These are phyloP conservation scores for Mustelus asterias DNA, from an alignment of 2,113 vertebrate species.

Conservation along the genomic window DNA sequence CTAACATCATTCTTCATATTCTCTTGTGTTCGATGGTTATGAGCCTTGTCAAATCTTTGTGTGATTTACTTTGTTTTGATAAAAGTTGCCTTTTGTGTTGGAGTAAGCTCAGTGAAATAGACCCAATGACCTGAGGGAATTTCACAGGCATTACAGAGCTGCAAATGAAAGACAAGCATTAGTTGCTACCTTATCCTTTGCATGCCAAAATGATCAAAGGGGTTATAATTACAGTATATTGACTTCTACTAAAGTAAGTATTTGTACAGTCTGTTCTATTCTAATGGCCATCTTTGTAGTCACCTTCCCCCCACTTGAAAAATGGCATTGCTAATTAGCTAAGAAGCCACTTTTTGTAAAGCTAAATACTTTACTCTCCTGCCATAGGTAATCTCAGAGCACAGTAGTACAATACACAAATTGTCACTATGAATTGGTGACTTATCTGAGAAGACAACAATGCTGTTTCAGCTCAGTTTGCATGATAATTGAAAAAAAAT, in stretches of 20 bases:
- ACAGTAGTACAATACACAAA: not conserved
- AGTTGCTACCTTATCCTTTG: slow-evolving; percentile 27
- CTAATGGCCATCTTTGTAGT: not conserved
- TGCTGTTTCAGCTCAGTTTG: not conserved
- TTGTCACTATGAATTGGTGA: not conserved
- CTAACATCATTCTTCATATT: not conserved
- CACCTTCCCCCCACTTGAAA: not conserved
- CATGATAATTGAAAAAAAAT: not conserved
- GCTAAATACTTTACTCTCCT: not conserved
- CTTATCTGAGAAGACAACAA: not conserved
- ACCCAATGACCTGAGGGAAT: slow-evolving; percentile 8
- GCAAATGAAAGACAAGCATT: slow-evolving; percentile 15
- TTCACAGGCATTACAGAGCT: slow-evolving; percentile 24
- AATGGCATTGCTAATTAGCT: slow-evolving; percentile 19
- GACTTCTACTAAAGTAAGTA: not conserved
- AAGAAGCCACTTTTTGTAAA: not conserved
- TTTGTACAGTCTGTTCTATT: slow-evolving; percentile 15
- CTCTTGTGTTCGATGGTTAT: not conserved
- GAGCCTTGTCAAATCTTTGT: not conserved
- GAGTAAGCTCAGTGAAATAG: not conserved
- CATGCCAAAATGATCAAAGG: slow-evolving; percentile 28
- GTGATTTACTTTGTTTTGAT: not conserved
- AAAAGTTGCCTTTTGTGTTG: not conserved
- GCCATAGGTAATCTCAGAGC: not conserved
- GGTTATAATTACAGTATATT: slow-evolving; percentile 22